Base-by-base conservation (phyloP, 2,113 vertebrate genomes). In the Lagopus leucura region DNA sequence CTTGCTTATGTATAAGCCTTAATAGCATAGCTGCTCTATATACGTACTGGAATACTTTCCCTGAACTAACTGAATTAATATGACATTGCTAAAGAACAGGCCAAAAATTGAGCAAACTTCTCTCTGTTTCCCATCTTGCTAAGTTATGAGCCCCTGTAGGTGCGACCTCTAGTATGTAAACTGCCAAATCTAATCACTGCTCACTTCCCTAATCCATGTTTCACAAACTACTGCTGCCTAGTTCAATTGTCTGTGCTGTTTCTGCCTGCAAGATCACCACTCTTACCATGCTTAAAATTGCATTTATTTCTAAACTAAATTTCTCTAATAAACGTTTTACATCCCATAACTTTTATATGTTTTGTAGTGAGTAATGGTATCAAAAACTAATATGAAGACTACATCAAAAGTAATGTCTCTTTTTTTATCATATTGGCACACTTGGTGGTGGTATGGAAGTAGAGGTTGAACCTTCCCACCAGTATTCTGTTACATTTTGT, bases 111-210 rank as follows among this genome's bases (percentile, higher is more conserved):
- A 60, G 63, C 71, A 93, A 86, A 25, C 36, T 82, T 94, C 52
- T 89, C 57, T 93, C 92, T 85, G 78, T 82, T 94, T 96, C 63
- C 79, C 70, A 92, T 96, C 75, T 90, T 85, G 30, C 70, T 89
- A 93, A 96, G 57, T 96, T 89, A 92, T 78, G 64, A 90, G 71
- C 72, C 77, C 85, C 30, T 88, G 74, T 96, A 88, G 82, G 82
- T 97, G 64, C 1, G 15, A 95, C 76, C 96, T 91, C 79, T 95
- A 94, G 74, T 92, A 80, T 88, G 88, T 95, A 87, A 88, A 2
- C 86, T 96, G 94, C 90, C 82, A 92, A 70, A 94, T 94, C 61
- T 86, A 93, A 96, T 96, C 89, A 83, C 17, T 88, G 57, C 85
- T 90, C 80, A 24, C 77, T 96, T 96, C 81, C 60, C 67, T 94